Evolutionary conservation across 2,888 invertebrate species (phyloP), one percentile per base, ranked within the genome.

Genomic region (Chymomyza amoena): DNA sequence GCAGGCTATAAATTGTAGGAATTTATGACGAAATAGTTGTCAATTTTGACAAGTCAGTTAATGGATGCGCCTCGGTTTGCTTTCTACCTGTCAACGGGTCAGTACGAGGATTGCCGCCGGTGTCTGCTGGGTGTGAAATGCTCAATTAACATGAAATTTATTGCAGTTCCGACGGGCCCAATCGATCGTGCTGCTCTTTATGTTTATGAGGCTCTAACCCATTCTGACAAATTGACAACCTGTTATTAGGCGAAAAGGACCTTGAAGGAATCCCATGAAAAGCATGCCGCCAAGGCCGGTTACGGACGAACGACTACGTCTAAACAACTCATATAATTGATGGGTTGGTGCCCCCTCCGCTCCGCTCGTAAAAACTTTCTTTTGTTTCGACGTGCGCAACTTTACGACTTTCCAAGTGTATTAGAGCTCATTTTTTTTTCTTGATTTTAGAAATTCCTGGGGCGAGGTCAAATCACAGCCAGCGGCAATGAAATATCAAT

Each of bases 81-180:
- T 73, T 62, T 70, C 72, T 68, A 68, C 70, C 64, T 68, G 68
- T 61, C 32, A 51, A 64, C 57, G 25, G n/a, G n/a, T 61, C 45
- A 15, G n/a, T n/a, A 25, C 64, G 54, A 69, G 52, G 60, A 64
- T 68, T 61, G 70, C 54, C 20, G 64, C 20, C 50, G 32, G 51
- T 60, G 50, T 51, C 45, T 50, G 45, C 68, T 52, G 90, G 89
- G 90, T 89, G 90, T 89, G 90, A 90, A 90, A 88, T 86, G 81
- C 75, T 81, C 84, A 90, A 90, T 90, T 90, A 90, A 87, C 89
- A 79, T 80, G 75, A 86, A 89, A 90, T 90, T 90, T 90, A 90
- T 80, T 87, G 80, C 78, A 45, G 13, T 45, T 10, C 39, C 39
- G 81, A 75, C 72, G 63, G 50, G 36, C 32, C 54, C 16, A 16